Evolutionary conservation across 2,113 vertebrate species (phyloP), one percentile per base, ranked within the genome.

Genomic region (Rhipidura dahli): DNA sequence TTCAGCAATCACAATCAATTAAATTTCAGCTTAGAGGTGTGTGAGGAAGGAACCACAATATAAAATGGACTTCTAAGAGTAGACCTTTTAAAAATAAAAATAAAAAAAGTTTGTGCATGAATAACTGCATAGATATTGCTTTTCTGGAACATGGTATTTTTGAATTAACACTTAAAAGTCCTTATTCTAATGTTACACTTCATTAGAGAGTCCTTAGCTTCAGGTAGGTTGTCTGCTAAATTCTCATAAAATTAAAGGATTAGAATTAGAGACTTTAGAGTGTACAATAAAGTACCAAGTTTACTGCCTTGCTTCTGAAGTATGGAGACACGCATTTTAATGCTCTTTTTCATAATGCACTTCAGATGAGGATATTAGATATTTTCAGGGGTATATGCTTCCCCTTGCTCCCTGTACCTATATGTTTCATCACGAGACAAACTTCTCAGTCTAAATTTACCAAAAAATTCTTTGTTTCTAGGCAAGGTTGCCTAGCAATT

Each of bases 321-420:
- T 28, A 70, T 45, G 31, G 73, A 93, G 54, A 40, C 6, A 23
- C 21, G 24, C 15, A 64, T 89, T 93, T 87, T 30, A 77, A 24
- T 37, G n/a, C 3, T 80, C 69, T 91, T 42, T 53, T 76, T 87
- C 16, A 22, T 39, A 69, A 24, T 3, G 5, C 15, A 30, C 5
- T 8, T 6, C 56, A 69, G 27, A 28, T 45, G 45, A 72, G 31
- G 13, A 1, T 51, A 63, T 59, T 76, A 51, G 61, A 40, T 45
- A 8, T 50, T 23, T 63, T 27, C 0, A 0, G 15, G 15, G 7
- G 5, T 27, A 40, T 40, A 26, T 14, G 3, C 47, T 69, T 87
- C 90, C 26, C 39, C 19, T 71, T 87, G 13, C 11, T 61, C 31
- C 28, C 22, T 65, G 5, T 30, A 30, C 31, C 21, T 50, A 3